Evolutionary conservation across 1,140 invertebrate genomes (phyloP).

Genomic region (Chironomus striatipennis): DNA sequence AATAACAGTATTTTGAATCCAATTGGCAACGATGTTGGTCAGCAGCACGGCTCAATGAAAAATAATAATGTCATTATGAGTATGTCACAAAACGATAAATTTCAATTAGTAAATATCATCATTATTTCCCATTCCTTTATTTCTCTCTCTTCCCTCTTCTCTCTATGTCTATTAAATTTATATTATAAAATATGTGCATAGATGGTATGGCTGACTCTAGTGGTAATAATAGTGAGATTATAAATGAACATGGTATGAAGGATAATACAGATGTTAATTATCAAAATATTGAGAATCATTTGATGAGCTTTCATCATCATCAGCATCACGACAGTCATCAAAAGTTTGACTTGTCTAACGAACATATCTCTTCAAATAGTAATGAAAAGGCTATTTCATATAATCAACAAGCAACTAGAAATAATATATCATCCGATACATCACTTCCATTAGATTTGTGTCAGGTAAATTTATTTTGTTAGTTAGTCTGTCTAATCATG

Average conservation of each 20-base stretch:
- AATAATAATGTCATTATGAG: conserved; percentile 14
- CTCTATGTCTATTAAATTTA: not conserved
- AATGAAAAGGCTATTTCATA: not conserved
- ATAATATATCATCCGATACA: not conserved
- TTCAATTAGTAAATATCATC: conserved; percentile 3
- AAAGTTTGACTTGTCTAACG: not conserved
- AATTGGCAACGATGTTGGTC: conserved; percentile 12
- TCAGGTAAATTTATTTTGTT: not conserved
- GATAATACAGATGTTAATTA: not conserved
- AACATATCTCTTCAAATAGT: conserved; percentile 14
- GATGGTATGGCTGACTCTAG: not conserved
- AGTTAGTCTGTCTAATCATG: too few species aligned
- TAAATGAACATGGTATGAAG: not conserved
- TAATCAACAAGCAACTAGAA: conserved; percentile 8
- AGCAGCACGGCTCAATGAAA: conserved; percentile 3
- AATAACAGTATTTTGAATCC: conserved; percentile 14
- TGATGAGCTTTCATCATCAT: not conserved
- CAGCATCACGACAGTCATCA: not conserved
- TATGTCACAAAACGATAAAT: conserved; percentile 9
- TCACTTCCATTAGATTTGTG: conserved; percentile 1
- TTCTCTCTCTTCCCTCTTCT: not conserved
- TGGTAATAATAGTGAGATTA: conserved; percentile 9
- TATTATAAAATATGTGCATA: conserved; percentile 11
- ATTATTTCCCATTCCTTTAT: not conserved
- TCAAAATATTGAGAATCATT: not conserved